These are phyloP conservation scores for Manis javanica DNA, from an alignment of 2,797 vertebrate species.

Conservation along the genomic window DNA sequence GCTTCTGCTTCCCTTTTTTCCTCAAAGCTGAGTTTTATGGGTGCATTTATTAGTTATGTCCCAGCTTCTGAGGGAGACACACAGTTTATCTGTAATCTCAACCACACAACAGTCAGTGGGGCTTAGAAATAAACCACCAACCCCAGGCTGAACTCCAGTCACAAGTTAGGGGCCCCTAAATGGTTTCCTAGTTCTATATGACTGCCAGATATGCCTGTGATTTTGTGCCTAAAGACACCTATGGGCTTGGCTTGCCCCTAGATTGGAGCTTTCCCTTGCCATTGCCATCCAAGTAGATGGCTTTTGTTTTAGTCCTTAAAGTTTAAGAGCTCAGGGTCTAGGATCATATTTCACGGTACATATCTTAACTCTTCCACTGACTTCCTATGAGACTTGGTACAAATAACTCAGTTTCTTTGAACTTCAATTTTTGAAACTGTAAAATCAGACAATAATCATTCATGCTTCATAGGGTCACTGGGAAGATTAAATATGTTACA, in stretches of 20 bases:
- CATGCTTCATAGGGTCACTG: background rate
- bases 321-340: background rate
- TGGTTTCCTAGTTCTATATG: background rate
- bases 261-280: background rate
- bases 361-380: background rate
- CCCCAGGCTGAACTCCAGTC: background rate
- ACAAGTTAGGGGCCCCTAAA: background rate
- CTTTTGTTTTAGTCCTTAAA: background rate
- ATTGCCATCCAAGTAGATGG: background rate
- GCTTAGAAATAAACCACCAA: background rate
- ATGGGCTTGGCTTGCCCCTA: background rate
- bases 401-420: background rate
- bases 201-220: background rate
- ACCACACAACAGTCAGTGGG: background rate
- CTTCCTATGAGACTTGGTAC: background rate
- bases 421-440: background rate
- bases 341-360: background rate
- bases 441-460: background rate
- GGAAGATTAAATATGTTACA: background rate
- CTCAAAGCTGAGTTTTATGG: background rate
- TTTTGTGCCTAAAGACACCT: background rate
- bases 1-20: background rate
- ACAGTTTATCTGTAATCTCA: background rate
- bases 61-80: background rate
- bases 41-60: background rate